These are phyloP conservation scores for Lathamus discolor DNA, from an alignment of 2,113 vertebrate species.

Conservation along the genomic window DNA sequence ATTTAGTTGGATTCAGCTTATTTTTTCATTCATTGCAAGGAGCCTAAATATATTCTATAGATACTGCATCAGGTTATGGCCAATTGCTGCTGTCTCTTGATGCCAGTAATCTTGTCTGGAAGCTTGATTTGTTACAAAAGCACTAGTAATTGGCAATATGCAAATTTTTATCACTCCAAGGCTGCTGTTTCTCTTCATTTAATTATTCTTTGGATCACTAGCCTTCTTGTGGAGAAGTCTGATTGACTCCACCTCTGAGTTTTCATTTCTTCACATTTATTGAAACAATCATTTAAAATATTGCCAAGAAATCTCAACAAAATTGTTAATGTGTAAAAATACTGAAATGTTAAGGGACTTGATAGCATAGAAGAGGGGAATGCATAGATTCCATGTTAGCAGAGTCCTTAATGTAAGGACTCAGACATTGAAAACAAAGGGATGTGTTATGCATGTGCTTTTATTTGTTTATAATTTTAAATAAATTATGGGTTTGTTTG, in stretches of 20 bases:
- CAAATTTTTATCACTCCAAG: neutral
- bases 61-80: neutral
- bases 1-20: neutral
- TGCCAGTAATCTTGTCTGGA: neutral
- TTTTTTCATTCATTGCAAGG: neutral
- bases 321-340: neutral
- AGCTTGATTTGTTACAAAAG: neutral
- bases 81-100: neutral
- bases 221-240: neutral
- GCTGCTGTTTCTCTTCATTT: neutral
- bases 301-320: neutral
- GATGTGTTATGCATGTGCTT: rapidly evolving
- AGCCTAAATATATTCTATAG: neutral
- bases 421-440: neutral
- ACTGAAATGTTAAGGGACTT: neutral
- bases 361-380: neutral
- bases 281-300: neutral
- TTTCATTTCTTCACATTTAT: neutral
- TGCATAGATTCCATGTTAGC: neutral
- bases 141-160: neutral
- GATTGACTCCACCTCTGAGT: neutral
- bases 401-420: neutral
- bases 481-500: neutral
- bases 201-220: neutral
- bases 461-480: neutral